Percentiles rank a stretch among this genome's conserved stretches.
Conservation (phyloP, 37 sponge, comb jelly and placozoan genomes). For the Ephydatia muelleri region DNA sequence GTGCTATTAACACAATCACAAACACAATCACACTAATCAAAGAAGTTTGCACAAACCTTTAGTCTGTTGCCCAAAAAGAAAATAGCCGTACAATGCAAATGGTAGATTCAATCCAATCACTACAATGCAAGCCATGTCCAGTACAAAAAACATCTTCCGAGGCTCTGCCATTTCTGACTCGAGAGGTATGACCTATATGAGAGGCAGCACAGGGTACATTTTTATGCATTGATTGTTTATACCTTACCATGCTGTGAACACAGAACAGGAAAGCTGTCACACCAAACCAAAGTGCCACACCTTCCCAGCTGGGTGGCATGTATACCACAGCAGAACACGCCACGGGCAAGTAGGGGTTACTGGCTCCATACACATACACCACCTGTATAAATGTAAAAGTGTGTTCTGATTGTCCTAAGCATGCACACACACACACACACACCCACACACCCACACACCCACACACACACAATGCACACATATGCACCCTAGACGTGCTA, state of each 20-base stretch:
- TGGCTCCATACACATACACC: conserved; percentile 57
- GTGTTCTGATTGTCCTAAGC: neutral
- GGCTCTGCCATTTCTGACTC: conserved; percentile 71
- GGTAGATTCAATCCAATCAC: conserved; percentile 81
- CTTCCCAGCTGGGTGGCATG: conserved; percentile 18
- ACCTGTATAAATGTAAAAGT: conserved; percentile 25
- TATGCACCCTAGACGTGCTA: neutral
- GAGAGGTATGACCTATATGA: conserved; percentile 69
- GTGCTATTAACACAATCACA: too few species aligned
- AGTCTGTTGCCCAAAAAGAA: conserved; percentile 69
- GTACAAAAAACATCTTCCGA: conserved; percentile 58
- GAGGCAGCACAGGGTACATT: neutral
- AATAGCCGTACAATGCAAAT: conserved; percentile 84
- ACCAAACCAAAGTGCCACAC: conserved; percentile 77
- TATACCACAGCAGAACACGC: conserved; percentile 5
- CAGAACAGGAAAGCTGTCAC: conserved; percentile 90
- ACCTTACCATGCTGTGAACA: conserved; percentile 82
- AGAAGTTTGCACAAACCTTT: conserved; percentile 54
- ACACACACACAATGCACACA: too few species aligned
- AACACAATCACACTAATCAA: too few species aligned
- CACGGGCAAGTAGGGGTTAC: neutral
- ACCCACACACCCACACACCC: neutral
- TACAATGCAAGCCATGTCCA: conserved; percentile 56
- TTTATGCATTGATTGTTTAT: neutral
- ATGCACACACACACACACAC: conserved; percentile 32